A percentile compares a stretch with the other conserved stretches of the same genome.
These are phyloP conservation scores for Muscicapa comitata DNA, from an alignment of 2,797 vertebrate species.

Conservation along the genomic window DNA sequence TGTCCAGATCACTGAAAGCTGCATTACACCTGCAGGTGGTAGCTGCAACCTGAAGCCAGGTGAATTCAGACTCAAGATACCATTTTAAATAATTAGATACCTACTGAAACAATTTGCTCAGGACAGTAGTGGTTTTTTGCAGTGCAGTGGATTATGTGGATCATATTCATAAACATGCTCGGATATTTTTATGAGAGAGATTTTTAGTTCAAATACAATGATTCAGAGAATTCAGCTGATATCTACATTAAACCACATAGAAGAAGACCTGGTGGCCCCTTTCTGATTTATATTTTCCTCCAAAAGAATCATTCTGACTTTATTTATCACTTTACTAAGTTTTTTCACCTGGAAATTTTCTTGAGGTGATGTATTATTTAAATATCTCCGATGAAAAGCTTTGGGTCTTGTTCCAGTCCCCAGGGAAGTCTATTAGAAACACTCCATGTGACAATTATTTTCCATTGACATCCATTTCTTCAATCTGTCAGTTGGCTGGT, in stretches of 20 bases:
- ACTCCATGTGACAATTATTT: not conserved
- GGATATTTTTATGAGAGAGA: not conserved
- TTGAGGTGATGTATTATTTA: not conserved
- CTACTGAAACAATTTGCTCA: not conserved
- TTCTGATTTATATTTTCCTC: not conserved
- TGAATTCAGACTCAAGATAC: not conserved
- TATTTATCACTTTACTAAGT: not conserved
- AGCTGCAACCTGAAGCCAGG: not conserved
- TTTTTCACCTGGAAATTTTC: not conserved
- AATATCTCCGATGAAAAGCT: not conserved
- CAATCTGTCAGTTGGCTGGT: not conserved
- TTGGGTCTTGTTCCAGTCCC: not conserved
- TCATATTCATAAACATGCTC: not conserved
- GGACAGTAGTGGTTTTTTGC: rapidly evolving
- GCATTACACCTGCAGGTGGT: not conserved
- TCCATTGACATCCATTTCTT: not conserved
- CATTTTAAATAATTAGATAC: not conserved
- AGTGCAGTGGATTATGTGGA: not conserved
- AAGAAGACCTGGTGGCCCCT: not conserved
- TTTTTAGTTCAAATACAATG: not conserved
- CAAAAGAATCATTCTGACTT: not conserved
- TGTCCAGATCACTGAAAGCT: not conserved
- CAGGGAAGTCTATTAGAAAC: not conserved
- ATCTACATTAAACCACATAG: not conserved
- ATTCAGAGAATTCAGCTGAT: not conserved